Evolutionary conservation across 2,888 invertebrate species (phyloP), one percentile per base, ranked within the genome.

Genomic region (Pilophorus perplexus): DNA sequence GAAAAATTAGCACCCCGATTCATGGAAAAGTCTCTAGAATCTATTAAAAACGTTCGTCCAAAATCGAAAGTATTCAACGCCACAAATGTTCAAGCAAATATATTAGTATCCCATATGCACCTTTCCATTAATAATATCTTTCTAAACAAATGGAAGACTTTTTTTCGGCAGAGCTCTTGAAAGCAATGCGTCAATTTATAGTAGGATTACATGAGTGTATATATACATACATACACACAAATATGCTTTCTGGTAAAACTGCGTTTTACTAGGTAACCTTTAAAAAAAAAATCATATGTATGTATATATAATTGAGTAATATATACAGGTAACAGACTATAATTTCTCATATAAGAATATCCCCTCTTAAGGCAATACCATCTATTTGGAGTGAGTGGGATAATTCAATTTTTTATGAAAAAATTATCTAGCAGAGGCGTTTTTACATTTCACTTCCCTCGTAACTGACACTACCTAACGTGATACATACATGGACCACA

Each of bases 141-240:
- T 65, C 62, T 68, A 64, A 64, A 68, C 68, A 66, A 68, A 66
- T 68, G 68, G 68, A 68, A 68, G 68, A 68, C 68, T 65, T 68
- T 40, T n/a, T n/a, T 50, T 68, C 65, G 18, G 68, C 68, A 68
- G 62, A 64, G 62, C 62, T 48, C 22, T 14, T 46, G 48, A 14
- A 42, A 64, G 62, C 62, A 48, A 27, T 50, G 62, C 62, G 28
- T 62, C 27, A 14, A 48, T 48, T 22, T 16, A 25, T 33, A 38
- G 14, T 37, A 64, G 50, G 22, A 44, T 60, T 46, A 64, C 50
- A 33, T 64, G 42, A 57, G 40, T 57, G 62, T 64, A 48, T 64
- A 64, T 64, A 37, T 64, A 64, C 62, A 64, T 64, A 64, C 22
- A 50, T 64, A 64, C 62, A 48, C 48, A 46, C 28, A 33, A 16